Evolutionary conservation across 1,140 invertebrate genomes (phyloP).

Genomic region (Penaeus indicus): DNA sequence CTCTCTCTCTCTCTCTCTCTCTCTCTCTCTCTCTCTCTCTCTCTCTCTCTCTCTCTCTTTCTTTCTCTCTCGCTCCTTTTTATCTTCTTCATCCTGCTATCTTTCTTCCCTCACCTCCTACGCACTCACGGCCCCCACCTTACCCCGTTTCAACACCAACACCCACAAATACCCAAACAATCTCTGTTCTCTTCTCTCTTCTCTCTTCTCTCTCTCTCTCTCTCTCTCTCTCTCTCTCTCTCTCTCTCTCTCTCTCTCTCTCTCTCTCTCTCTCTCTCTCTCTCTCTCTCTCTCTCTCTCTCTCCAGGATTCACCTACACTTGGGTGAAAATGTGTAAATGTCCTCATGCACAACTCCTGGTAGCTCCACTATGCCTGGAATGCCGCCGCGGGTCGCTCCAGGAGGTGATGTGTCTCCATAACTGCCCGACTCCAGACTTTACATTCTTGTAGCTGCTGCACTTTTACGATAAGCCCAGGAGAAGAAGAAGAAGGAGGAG

Average conservation of each 20-base stretch:
- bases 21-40: neutral
- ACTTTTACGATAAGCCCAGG: conserved; percentile 50
- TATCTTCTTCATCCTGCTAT: neutral
- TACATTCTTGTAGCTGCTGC: conserved; percentile 58
- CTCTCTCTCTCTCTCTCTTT: conserved; percentile 6
- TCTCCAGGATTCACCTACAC: neutral
- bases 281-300: conserved; percentile 9
- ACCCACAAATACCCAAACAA: too few species aligned
- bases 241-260: conserved; percentile 16
- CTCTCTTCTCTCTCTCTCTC: conserved; percentile 3
- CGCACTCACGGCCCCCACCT: neutral
- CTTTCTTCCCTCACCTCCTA: neutral
- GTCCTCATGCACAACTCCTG: conserved; percentile 57
- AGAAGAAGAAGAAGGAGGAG: neutral
- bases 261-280: neutral
- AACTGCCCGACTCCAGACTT: conserved; percentile 45
- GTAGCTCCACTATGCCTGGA: conserved; percentile 48
- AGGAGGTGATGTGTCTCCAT: conserved; percentile 51
- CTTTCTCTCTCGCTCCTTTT: conserved; percentile 7
- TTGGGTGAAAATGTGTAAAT: conserved; percentile 56
- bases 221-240: conserved; percentile 17
- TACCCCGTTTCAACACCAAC: too few species aligned
- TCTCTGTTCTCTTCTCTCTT: neutral
- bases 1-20: neutral
- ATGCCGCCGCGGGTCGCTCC: conserved; percentile 7